These are phyloP conservation scores for Ecliptopera silaceata DNA, from an alignment of 2,888 invertebrate genomes.

Conservation along the genomic window DNA sequence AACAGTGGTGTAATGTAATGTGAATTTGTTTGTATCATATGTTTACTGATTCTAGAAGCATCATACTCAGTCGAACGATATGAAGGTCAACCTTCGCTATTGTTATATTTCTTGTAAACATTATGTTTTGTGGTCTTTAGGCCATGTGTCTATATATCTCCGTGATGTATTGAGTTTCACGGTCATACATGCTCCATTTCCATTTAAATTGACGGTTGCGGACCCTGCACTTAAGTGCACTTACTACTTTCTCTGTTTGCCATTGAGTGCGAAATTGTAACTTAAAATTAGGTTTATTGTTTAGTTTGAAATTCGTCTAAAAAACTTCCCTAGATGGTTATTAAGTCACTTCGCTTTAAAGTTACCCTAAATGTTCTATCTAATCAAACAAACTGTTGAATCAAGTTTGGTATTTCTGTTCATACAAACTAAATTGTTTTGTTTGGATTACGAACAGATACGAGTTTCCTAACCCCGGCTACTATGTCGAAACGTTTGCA, in stretches of 20 bases:
- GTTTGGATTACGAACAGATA: constrained; percentile 50
- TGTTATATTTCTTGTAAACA: constrained; percentile 45
- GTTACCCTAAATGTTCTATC: constrained; percentile 31
- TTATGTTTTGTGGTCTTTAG: constrained; percentile 30
- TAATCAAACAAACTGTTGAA: constrained; percentile 41
- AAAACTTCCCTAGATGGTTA: constrained; percentile 21
- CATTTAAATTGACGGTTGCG: constrained; percentile 57
- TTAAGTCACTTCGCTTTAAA: constrained; percentile 21
- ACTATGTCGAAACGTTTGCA: constrained; percentile 53
- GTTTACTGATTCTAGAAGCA: constrained; percentile 51
- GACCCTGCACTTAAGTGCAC: constrained; percentile 53
- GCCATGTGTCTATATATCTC: constrained; percentile 32
- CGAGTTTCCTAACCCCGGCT: constrained; percentile 50
- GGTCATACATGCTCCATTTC: constrained; percentile 61
- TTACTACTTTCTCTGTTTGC: constrained; percentile 60
- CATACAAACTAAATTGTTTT: constrained; percentile 40
- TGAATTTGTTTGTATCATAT: constrained; percentile 33
- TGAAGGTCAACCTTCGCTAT: constrained; percentile 67
- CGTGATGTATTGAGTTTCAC: constrained; percentile 46
- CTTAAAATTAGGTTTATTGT: constrained; percentile 45
- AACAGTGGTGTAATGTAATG: constrained; percentile 36
- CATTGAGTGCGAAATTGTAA: constrained; percentile 37
- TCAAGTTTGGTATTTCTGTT: constrained; percentile 35
- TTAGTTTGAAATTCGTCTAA: constrained; percentile 31
- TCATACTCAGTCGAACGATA: constrained; percentile 47